Base-by-base conservation (phyloP, 2,797 vertebrate species). In the Microcaecilia unicolor region DNA sequence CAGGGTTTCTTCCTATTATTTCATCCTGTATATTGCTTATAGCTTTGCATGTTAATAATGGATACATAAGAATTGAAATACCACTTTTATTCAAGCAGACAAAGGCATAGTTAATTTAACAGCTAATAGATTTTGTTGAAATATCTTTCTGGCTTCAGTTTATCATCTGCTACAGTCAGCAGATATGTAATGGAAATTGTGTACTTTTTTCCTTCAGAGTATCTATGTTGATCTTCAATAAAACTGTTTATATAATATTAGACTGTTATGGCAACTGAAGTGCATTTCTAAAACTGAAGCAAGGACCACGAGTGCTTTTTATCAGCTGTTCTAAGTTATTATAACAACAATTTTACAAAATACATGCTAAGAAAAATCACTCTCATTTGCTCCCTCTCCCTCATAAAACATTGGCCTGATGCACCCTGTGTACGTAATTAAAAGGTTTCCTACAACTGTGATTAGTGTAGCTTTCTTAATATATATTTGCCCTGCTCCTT, bases 191-290 rank as follows among this genome's bases (percentile, higher is more conserved):
- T 30, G 25, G 25, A 34, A 49, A 7, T 2, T 4, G 22, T 31
- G 17, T 0, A 0, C 13, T 27, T 41, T 33, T 25, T 0, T 1
- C 25, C 35, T 53, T 55, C 8, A 0, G 25, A 29, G n/a, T 2
- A 1, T 22, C 25, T 48, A 15, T 30, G 24, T 34, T 1, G 9
- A 35, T 43, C 34, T 34, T 48, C 15, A 15, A 2, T 31, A 15
- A 22, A 35, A 44, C 15, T 1, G 0, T 12, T 34, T 28, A 15
- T 23, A 28, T 16, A 17, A 18, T 1, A 2, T 9, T 6, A 7
- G 22, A 37, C 37, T 60, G 34, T 45, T 43, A 34, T 29, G 31
- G 44, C 39, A 51, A 40, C 33, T 25, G 16, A 20, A 25, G 17
- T n/a, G 13, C 17, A 31, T 10, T 33, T 48, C 25, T 9, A 2